These are phyloP conservation scores for Maconellicoccus hirsutus DNA, from an alignment of 1,140 invertebrate species.

Conservation along the genomic window DNA sequence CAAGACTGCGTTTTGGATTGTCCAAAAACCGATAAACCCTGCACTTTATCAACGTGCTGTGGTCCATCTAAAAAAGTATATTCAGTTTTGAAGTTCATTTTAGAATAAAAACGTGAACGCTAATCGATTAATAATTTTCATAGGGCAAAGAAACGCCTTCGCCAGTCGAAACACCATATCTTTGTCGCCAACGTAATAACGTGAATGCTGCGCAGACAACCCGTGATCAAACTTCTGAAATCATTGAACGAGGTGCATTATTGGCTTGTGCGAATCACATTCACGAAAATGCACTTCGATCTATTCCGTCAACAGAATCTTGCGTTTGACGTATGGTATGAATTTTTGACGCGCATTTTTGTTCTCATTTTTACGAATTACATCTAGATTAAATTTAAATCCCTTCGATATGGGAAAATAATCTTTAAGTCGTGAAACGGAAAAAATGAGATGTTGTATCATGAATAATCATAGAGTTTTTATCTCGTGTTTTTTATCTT, in stretches of 20 bases:
- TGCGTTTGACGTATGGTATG: background rate
- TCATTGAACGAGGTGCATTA: slow-evolving; percentile 48
- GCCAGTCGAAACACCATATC: slow-evolving; percentile 60
- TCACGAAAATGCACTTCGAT: background rate
- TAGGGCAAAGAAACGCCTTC: slow-evolving; percentile 62
- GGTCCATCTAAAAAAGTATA: slow-evolving; percentile 52
- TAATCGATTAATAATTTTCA: slow-evolving; percentile 15
- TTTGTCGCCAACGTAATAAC: slow-evolving; percentile 60
- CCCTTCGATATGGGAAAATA: too few relatives aligned
- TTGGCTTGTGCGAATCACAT: slow-evolving; percentile 33
- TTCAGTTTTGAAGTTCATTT: background rate
- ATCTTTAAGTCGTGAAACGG: too few relatives aligned
- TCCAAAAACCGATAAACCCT: slow-evolving; percentile 68
- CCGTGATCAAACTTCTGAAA: slow-evolving; percentile 41
- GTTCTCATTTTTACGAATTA: too few relatives aligned
- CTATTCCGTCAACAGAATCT: background rate
- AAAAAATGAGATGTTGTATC: too few relatives aligned
- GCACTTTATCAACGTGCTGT: slow-evolving; percentile 73
- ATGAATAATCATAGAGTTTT: too few relatives aligned
- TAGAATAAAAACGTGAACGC: background rate
- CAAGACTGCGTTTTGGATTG: slow-evolving; percentile 73
- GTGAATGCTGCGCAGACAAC: slow-evolving; percentile 33
- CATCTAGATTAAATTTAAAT: too few relatives aligned
- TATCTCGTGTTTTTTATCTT: too few relatives aligned
- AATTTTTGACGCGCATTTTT: too few relatives aligned